Conservation (phyloP, 2,797 vertebrate species). For the Lycodopsis pacificus region DNA sequence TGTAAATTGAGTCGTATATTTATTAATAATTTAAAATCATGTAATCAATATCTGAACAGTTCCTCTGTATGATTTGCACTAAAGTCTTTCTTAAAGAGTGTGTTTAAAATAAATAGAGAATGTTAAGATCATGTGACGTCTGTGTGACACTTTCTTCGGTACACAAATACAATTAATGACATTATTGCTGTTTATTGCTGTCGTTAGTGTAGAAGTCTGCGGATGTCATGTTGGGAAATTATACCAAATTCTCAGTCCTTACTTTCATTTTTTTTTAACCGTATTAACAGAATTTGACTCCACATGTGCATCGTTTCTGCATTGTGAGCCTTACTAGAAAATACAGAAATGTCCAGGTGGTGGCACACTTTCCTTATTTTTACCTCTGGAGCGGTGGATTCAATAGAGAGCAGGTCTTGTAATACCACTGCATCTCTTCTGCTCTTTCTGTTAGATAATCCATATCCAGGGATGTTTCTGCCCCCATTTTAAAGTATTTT, state of each 20-base stretch:
- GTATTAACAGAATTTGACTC: not conserved
- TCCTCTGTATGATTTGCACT: conserved; percentile 82
- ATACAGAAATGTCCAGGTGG: conserved; percentile 52
- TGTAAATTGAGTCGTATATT: conserved; percentile 80
- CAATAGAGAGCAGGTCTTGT: not conserved
- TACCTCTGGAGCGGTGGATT: not conserved
- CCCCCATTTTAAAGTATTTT: conserved; percentile 17
- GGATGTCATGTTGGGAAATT: not conserved
- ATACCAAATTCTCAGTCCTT: not conserved
- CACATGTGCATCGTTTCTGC: not conserved
- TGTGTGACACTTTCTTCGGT: conserved; percentile 40
- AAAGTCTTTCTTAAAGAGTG: conserved; percentile 65
- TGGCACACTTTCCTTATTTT: conserved; percentile 60
- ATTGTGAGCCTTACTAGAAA: not conserved
- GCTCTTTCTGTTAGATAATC: conserved; percentile 37
- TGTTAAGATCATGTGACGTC: conserved; percentile 49
- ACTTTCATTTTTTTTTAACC: not conserved
- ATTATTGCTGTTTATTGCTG: not conserved
- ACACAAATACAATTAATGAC: not conserved
- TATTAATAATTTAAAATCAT: conserved; percentile 82
- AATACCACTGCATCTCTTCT: conserved; percentile 15
- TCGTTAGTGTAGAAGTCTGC: not conserved
- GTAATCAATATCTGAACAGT: conserved; percentile 65
- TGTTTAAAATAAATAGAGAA: conserved; percentile 79
- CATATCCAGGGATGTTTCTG: conserved; percentile 2